A percentile compares a stretch with the other conserved stretches of the same genome.
Evolutionary conservation across 2,113 vertebrate species (phyloP).

Genomic region (Gambusia holbrooki): DNA sequence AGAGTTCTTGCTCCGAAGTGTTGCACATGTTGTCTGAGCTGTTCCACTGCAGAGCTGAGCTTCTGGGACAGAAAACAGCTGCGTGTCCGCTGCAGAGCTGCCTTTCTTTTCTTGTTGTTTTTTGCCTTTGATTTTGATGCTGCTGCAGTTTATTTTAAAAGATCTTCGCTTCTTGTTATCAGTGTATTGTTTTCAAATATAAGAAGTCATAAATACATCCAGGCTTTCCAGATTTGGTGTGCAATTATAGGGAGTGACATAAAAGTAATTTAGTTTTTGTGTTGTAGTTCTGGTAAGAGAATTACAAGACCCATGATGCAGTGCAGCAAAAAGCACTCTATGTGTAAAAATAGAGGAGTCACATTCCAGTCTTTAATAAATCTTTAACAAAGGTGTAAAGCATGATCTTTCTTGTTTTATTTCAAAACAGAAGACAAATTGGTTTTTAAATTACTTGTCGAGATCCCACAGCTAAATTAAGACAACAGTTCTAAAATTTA

Average conservation of each 20-base stretch:
- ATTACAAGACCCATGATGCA: neutral
- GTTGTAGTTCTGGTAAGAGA: neutral
- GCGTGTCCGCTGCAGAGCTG: conserved; percentile 30
- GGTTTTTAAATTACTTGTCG: no score
- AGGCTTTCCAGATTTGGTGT: neutral
- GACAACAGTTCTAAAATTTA: no score
- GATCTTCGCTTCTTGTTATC: neutral
- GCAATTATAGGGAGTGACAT: neutral
- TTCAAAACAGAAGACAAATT: no score
- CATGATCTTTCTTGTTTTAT: no score
- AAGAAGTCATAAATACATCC: neutral
- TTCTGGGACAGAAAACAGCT: conserved; percentile 49
- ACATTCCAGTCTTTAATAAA: no score
- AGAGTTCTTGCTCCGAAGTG: conserved; percentile 14
- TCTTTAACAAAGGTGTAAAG: no score
- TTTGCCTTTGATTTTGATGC: neutral
- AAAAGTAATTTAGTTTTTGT: neutral
- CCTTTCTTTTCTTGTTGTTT: neutral
- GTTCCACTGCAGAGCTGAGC: conserved; percentile 31
- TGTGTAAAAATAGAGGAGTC: neutral
- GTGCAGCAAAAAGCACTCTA: neutral
- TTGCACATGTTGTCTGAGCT: conserved; percentile 35
- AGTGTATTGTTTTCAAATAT: neutral
- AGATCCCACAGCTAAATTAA: no score
- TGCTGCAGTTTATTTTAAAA: neutral